Base-by-base conservation (phyloP, 2,888 invertebrate species). In the Phortica okadai region DNA sequence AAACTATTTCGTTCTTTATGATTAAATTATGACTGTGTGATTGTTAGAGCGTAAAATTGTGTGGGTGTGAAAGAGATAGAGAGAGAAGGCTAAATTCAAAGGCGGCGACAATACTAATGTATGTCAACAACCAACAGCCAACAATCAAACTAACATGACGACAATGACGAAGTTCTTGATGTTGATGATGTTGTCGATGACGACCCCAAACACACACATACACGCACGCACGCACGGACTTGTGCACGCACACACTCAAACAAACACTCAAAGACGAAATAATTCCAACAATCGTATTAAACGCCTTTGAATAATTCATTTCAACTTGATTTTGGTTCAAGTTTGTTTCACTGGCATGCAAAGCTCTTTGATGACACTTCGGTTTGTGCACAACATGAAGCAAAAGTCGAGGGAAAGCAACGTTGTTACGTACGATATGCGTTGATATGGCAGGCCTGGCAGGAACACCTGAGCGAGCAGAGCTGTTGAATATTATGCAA, bases 291-390 rank as follows among this genome's bases (percentile, higher is more conserved):
- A 83, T 84, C 82, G 83, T 82, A 87, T 82, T 82, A 87, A 86
- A 87, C 84, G 82, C 77, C 76, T 79, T 87, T 85, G 87, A 87
- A 87, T 86, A 82, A 85, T 85, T 84, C 83, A 85, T 84, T 80
- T n/a, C 64, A 50, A 50, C 50, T 50, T n/a, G n/a, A 73, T 14
- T 41, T 73, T 7, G 73, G 62, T 76, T 50, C 50, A 78, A 76
- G 7, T 59, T 59, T 59, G 59, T 50, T 8, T 14, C 50, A 50
- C 50, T 50, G 50, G 6, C 33, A 33, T 33, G 33, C 33, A 33
- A 33, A 33, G 33, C 33, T 33, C 3, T 33, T 33, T 33, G 33
- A 33, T 33, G 33, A 33, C 33, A 33, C 33, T 33, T 33, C 33
- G 33, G 59, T 59, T 59, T 59, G 21, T 59, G 59, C 21, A 7